phyloP scores from a whole-genome alignment of 1,140 invertebrate species.

The Pseudomyrmex cubaensis region DNA sequence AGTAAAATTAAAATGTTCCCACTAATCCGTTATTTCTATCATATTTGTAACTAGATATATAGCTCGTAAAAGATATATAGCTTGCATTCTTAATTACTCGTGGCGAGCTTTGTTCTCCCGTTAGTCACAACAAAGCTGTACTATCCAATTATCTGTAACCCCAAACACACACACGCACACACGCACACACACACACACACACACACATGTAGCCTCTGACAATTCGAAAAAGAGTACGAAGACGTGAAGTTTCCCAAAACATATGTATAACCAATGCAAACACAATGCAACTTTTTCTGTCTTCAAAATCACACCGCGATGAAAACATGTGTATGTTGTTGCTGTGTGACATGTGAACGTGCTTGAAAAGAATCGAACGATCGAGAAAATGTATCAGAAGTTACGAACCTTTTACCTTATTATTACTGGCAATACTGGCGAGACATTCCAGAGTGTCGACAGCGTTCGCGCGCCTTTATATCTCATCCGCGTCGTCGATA shows the following conservation, averaged over 20 bases:
- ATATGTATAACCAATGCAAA: too few species aligned
- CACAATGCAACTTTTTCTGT: too few species aligned
- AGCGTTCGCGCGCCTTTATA: constrained; percentile 9
- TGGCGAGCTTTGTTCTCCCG: not conserved
- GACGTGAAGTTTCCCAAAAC: too few species aligned
- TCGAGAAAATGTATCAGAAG: not conserved
- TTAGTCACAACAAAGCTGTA: constrained; percentile 11
- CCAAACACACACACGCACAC: too few species aligned
- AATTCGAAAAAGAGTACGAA: too few species aligned
- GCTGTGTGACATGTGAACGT: too few species aligned
- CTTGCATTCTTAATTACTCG: not conserved
- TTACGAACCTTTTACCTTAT: constrained; percentile 33
- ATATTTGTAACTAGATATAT: not conserved
- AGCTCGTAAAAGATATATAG: not conserved
- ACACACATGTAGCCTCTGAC: too few species aligned
- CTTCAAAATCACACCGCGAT: too few species aligned
- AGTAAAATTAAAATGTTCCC: too few species aligned
- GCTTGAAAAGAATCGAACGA: not conserved
- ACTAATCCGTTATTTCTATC: too few species aligned
- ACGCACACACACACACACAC: too few species aligned
- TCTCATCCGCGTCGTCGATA: constrained; percentile 42
- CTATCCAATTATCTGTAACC: not conserved
- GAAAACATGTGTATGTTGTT: too few species aligned
- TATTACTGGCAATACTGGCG: constrained; percentile 27
- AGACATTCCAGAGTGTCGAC: constrained; percentile 28